phyloP scores from a whole-genome alignment of 2,888 invertebrate species.

The Parnassius mnemosyne region DNA sequence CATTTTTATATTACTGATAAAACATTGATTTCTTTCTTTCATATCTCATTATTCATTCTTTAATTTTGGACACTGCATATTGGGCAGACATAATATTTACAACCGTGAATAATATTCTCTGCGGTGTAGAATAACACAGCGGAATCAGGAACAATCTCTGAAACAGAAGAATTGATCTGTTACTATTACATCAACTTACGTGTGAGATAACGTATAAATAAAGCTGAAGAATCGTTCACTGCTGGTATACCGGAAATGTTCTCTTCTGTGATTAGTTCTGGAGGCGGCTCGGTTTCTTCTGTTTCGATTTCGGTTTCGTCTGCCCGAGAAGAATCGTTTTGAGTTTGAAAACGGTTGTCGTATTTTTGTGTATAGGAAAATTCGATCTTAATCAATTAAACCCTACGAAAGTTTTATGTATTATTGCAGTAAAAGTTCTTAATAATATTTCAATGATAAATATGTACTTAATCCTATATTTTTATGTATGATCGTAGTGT shows the following conservation, averaged over 20 bases:
- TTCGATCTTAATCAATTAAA: no score
- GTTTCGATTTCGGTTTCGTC: slow-evolving; percentile 58
- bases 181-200: slow-evolving; percentile 57
- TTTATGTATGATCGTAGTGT: no score
- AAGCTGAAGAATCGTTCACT: slow-evolving; percentile 57
- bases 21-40: no score
- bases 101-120: no score
- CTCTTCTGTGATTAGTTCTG: slow-evolving; percentile 48
- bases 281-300: slow-evolving; percentile 62
- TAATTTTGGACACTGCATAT: slow-evolving; percentile 14
- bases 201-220: slow-evolving; percentile 72
- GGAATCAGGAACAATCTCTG: slow-evolving; percentile 40
- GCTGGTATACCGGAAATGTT: slow-evolving; percentile 48
- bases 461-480: no score
- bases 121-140: neutral
- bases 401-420: no score
- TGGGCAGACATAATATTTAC: neutral
- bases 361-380: slow-evolving; percentile 45
- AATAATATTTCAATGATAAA: no score
- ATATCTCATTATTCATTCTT: neutral
- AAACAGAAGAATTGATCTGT: slow-evolving; percentile 48
- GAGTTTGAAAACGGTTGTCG: slow-evolving; percentile 67
- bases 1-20: no score
- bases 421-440: no score
- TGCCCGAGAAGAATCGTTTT: slow-evolving; percentile 52